Evolutionary conservation across 2,888 invertebrate genomes (phyloP).

Genomic region (Lasioglossum morio): DNA sequence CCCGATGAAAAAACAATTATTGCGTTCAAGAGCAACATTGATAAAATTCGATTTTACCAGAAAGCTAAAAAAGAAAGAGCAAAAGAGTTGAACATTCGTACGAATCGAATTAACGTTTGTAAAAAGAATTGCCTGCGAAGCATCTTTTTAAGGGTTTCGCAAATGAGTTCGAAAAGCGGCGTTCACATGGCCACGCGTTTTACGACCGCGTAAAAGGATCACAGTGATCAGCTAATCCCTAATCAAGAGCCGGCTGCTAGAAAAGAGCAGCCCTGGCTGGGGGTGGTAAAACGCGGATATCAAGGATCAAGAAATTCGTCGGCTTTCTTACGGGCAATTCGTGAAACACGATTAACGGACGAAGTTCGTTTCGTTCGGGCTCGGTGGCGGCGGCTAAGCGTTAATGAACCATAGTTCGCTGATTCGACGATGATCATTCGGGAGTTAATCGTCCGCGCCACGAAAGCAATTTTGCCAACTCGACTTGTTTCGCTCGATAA

Average conservation of each 20-base stretch:
- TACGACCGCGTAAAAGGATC: not conserved
- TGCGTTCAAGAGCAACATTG: no score
- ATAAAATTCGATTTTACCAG: no score
- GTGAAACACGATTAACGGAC: conserved; percentile 60
- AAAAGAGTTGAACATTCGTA: not conserved
- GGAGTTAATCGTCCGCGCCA: conserved; percentile 64
- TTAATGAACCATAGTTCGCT: conserved; percentile 68
- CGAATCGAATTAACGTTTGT: not conserved
- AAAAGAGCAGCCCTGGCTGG: not conserved
- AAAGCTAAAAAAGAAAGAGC: not conserved
- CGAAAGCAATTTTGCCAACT: conserved; percentile 66
- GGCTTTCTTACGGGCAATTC: conserved; percentile 52
- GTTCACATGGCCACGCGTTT: not conserved
- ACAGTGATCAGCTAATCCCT: not conserved
- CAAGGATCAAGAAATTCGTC: conserved; percentile 43
- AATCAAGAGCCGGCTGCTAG: not conserved
- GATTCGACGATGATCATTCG: conserved; percentile 67
- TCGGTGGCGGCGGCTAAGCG: conserved; percentile 42
- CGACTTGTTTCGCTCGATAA: conserved; percentile 63
- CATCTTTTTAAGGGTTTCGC: not conserved
- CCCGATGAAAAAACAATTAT: no score
- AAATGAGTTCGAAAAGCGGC: not conserved
- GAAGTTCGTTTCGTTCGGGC: conserved; percentile 57
- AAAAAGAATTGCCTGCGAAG: not conserved
- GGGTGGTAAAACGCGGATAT: not conserved